Evolutionary conservation across 2,888 invertebrate species (phyloP), one percentile per base, ranked within the genome.

Genomic region (Marasmarcha lunaedactyla): DNA sequence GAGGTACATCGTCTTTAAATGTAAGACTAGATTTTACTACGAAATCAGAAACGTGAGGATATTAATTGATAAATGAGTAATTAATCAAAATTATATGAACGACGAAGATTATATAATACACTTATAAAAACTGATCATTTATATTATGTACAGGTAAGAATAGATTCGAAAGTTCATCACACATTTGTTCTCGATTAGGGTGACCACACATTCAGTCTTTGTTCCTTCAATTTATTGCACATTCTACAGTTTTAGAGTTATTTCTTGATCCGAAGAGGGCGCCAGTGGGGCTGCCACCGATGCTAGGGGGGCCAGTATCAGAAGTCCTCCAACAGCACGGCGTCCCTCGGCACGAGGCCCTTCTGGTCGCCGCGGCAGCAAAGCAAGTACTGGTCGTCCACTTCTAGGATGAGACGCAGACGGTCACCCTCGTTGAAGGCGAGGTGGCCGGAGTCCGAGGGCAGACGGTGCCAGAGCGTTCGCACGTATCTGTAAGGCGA

Each of bases 381-480:
- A 42, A 92, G 71, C 49, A 92, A 67, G 87, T 91, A 89, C 53
- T 90, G 90, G 55, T 87, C 88, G 63, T 92, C 92, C 35, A 92
- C 91, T 55, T 92, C 91, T 15, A 92, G 74, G 37, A 92, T 88
- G 26, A 92, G 86, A 45, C 88, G 88, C 36, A 92, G 78, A 34
- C 87, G 85, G 60, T 92, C 92, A 12, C 91, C 91, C 63, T 91
- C 90, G 61, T 89, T 90, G 72, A 91, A 92, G 10, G 91, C 88
- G 30, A 92, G 77, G 56, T 92, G 92, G 9, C 91, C 92, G 37
- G 89, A 90, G 58, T 91, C 91, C 1, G 91, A 89, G n/a, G 91
- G 90, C 42, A 90, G 70, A 52, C 91, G 85, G 55, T 91, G 91
- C 69, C 89, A 89, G 33, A 92, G 66, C 2, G 92, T 91, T 57